These are phyloP conservation scores for Antechinus stuartii DNA, from an alignment of 2,113 vertebrate species.

Conservation along the genomic window DNA sequence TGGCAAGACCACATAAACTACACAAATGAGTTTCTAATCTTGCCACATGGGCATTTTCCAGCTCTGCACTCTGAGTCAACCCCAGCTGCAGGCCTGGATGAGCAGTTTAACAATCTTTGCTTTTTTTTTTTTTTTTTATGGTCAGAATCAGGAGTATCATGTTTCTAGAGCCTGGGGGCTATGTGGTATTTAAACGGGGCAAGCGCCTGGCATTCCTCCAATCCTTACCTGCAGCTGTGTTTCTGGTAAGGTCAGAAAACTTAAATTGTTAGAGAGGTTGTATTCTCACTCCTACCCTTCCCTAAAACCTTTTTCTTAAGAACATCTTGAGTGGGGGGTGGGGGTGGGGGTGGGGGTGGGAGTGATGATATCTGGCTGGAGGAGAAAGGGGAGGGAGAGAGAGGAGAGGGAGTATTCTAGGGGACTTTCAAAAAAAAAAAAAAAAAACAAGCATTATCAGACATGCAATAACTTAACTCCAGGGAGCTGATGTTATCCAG, in stretches of 20 bases:
- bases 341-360: neutral
- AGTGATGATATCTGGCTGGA: neutral
- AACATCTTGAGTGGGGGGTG: constrained; percentile 31
- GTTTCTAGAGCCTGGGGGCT: constrained; percentile 87
- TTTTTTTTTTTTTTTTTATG: constrained; percentile 63
- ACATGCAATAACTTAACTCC: constrained; percentile 64
- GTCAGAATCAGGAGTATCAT: constrained; percentile 83
- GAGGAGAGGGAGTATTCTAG: constrained; percentile 28
- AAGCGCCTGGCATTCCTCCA: constrained; percentile 85
- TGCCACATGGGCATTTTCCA: constrained; percentile 83
- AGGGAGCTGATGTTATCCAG: constrained; percentile 80
- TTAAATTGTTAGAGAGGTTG: constrained; percentile 24
- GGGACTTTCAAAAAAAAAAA: constrained; percentile 43
- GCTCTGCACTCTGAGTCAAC: constrained; percentile 83
- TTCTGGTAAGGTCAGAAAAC: constrained; percentile 61
- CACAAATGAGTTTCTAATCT: constrained; percentile 84
- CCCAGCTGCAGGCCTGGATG: constrained; percentile 88
- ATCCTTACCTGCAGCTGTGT: constrained; percentile 83
- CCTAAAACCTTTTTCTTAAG: constrained; percentile 17
- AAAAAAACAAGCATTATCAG: constrained; percentile 65
- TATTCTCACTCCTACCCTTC: constrained; percentile 17
- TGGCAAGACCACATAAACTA: constrained; percentile 86
- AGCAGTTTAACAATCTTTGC: constrained; percentile 84
- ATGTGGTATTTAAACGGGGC: constrained; percentile 83
- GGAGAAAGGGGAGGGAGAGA: neutral